Percentiles rank a stretch among this genome's conserved stretches.
Conservation (phyloP, 2,113 vertebrate genomes). For the Chloebia gouldiae region DNA sequence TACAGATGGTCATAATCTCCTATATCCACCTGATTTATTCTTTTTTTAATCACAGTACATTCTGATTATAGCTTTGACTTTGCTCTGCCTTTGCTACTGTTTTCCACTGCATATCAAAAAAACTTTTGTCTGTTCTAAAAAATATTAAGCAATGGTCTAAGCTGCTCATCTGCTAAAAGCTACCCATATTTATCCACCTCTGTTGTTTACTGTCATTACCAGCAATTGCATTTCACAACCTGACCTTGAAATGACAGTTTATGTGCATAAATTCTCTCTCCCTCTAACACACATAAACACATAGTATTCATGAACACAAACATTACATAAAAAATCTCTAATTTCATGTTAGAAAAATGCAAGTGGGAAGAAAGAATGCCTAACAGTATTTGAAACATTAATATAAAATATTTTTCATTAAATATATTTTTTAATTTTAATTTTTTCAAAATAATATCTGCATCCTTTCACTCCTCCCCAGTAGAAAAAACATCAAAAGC, state of each 20-base stretch:
- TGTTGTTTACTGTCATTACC: conserved; percentile 82
- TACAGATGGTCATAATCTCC: conserved; percentile 51
- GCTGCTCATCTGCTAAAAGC: conserved; percentile 90
- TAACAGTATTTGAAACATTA: not conserved
- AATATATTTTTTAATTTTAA: not conserved
- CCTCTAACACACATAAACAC: not conserved
- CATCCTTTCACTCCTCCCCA: not conserved
- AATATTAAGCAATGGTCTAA: conserved; percentile 79
- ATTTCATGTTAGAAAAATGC: not conserved
- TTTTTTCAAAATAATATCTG: not conserved
- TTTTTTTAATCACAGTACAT: conserved; percentile 54
- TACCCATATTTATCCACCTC: conserved; percentile 80
- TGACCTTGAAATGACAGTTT: conserved; percentile 82
- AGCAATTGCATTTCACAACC: conserved; percentile 84
- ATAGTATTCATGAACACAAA: conserved; percentile 50
- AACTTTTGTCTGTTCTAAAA: conserved; percentile 67
- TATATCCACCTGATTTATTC: conserved; percentile 35
- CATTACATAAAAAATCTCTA: not conserved
- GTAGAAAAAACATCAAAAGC: not conserved
- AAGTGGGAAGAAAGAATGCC: not conserved
- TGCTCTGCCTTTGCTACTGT: conserved; percentile 64
- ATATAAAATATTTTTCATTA: not conserved
- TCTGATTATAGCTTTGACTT: conserved; percentile 79
- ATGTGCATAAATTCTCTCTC: conserved; percentile 62
- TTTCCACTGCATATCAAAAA: conserved; percentile 34